Evolutionary conservation across 2,797 vertebrate species (phyloP).

Genomic region (Denticeps clupeoides): DNA sequence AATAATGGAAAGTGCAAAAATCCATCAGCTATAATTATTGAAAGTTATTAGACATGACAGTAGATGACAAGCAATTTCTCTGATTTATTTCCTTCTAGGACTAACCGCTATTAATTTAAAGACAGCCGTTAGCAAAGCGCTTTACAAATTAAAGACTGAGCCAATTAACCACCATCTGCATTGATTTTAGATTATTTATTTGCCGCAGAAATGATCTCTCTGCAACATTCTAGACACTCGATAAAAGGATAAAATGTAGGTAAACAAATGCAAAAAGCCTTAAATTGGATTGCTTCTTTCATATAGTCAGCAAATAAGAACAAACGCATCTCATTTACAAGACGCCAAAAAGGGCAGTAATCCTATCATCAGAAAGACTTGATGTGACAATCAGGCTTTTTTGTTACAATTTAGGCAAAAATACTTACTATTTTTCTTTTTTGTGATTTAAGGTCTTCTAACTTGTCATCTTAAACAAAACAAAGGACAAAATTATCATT

Average conservation of each 20-base stretch:
- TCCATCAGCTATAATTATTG: conserved; percentile 99
- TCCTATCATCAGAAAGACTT: background rate
- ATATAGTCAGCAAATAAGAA: too few species aligned
- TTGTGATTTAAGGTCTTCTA: conserved; percentile 82
- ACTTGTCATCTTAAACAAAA: conserved; percentile 73
- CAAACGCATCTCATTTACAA: too few species aligned
- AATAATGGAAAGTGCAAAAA: conserved; percentile 99
- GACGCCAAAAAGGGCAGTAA: background rate
- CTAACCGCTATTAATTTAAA: conserved; percentile 98
- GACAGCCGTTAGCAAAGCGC: conserved; percentile 84
- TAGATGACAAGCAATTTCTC: conserved; percentile 98
- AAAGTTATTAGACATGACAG: conserved; percentile 99
- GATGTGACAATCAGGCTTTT: conserved; percentile 2
- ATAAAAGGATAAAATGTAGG: too few species aligned
- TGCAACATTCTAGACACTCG: conserved; percentile 64
- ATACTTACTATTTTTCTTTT: conserved; percentile 96
- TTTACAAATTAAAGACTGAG: conserved; percentile 90
- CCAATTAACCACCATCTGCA: conserved; percentile 84
- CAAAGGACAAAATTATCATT: background rate
- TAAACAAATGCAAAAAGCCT: too few species aligned
- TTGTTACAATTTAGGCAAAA: background rate
- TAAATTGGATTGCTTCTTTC: too few species aligned
- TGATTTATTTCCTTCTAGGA: conserved; percentile 94
- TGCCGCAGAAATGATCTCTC: conserved; percentile 74
- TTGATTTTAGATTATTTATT: conserved; percentile 85